These are phyloP conservation scores for Bryconaethiops microstoma DNA, from an alignment of 2,797 vertebrate genomes.

Conservation along the genomic window DNA sequence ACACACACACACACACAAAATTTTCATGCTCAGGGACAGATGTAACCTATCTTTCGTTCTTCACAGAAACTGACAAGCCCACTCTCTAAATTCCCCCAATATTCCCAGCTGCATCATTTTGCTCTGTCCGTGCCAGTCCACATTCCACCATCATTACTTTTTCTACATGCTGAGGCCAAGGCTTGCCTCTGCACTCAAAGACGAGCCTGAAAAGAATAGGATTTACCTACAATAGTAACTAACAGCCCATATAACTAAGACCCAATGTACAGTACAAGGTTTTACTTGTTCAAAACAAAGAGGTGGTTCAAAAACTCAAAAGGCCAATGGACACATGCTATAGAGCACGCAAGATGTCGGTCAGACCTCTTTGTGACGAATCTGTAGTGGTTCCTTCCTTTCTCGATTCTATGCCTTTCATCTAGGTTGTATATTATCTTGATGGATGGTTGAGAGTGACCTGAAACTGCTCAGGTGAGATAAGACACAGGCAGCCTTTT, in stretches of 20 bases:
- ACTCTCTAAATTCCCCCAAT: constrained; percentile 42
- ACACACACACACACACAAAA: constrained; percentile 1
- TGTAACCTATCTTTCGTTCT: constrained; percentile 37
- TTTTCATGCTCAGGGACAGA: constrained; percentile 51
- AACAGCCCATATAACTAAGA: constrained; percentile 26
- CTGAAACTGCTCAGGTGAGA: constrained; percentile 56
- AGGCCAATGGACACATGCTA: background rate
- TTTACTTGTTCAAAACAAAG: constrained; percentile 13
- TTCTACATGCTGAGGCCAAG: constrained; percentile 53
- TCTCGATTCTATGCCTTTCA: constrained; percentile 30
- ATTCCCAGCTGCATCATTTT: constrained; percentile 64
- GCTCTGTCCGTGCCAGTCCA: constrained; percentile 62
- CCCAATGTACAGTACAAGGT: constrained; percentile 11
- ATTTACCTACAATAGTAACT: constrained; percentile 36
- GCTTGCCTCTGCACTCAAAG: constrained; percentile 59
- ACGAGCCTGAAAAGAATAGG: constrained; percentile 34
- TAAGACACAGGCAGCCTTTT: constrained; percentile 59
- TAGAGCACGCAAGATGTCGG: constrained; percentile 23
- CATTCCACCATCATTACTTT: constrained; percentile 67
- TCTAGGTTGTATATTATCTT: constrained; percentile 38
- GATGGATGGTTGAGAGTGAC: constrained; percentile 53
- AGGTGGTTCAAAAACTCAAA: constrained; percentile 27
- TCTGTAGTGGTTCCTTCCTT: constrained; percentile 25
- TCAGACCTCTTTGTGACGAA: constrained; percentile 32
- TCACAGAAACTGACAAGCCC: constrained; percentile 38